These are phyloP conservation scores for Colaptes auratus DNA, from an alignment of 2,113 vertebrate species.

Conservation along the genomic window DNA sequence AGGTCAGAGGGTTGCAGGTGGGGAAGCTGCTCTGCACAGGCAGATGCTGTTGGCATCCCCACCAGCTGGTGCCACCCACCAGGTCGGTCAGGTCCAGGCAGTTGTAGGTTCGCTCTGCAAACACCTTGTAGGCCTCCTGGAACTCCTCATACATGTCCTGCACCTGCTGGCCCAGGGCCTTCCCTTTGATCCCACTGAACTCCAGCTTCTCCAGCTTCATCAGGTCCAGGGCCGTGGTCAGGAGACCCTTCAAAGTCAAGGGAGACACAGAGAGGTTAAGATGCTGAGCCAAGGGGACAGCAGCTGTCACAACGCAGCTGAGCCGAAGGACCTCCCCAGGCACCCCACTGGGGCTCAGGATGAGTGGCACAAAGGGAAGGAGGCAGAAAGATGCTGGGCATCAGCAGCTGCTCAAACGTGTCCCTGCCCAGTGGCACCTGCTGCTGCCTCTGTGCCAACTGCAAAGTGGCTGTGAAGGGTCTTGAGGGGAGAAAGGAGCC, in stretches of 20 bases:
- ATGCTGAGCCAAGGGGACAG: background rate
- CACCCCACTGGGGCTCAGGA: fast-evolving
- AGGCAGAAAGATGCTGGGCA: background rate
- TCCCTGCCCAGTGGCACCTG: background rate
- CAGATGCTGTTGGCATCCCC: background rate
- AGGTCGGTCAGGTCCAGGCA: slow-evolving; percentile 80
- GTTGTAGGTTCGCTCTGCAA: slow-evolving; percentile 82
- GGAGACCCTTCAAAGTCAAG: slow-evolving; percentile 75
- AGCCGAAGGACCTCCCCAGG: background rate
- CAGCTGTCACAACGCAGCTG: background rate
- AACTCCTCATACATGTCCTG: slow-evolving; percentile 82
- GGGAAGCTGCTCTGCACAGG: background rate
- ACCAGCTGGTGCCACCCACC: slow-evolving; percentile 69
- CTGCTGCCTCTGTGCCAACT: background rate
- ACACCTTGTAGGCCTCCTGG: slow-evolving; percentile 75
- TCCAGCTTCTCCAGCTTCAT: slow-evolving; percentile 88
- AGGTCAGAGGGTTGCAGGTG: background rate
- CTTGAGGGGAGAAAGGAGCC: background rate
- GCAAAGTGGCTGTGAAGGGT: background rate
- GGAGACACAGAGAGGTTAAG: background rate
- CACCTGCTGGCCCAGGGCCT: slow-evolving; percentile 82
- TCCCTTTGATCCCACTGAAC: slow-evolving; percentile 86
- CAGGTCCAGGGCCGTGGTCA: slow-evolving; percentile 85
- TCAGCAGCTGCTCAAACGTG: background rate
- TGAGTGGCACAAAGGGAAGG: background rate